Percentiles rank a stretch among this genome's conserved stretches.
These are phyloP conservation scores for Drosophila takahashii DNA, from an alignment of 1,140 invertebrate species.

Conservation along the genomic window DNA sequence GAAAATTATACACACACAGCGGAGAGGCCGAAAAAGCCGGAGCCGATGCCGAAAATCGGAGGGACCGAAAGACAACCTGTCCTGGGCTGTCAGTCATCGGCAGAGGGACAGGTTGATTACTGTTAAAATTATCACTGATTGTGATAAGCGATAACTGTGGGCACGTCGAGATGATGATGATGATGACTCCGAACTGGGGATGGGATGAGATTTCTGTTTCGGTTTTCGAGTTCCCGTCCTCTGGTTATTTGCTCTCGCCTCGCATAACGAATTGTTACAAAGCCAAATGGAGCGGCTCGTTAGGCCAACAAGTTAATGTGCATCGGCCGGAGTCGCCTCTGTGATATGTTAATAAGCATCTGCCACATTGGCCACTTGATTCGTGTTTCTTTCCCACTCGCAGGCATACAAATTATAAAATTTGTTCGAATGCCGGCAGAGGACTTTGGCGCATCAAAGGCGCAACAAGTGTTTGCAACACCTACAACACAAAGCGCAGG, in stretches of 20 bases:
- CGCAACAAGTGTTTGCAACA: constrained; percentile 78
- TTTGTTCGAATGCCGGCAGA: constrained; percentile 37
- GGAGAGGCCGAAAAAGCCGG: constrained; percentile 49
- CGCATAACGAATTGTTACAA: constrained; percentile 81
- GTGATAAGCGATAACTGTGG: constrained; percentile 83
- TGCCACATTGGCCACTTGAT: constrained; percentile 71
- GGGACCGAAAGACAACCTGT: constrained; percentile 62
- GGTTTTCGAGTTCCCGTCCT: constrained; percentile 6
- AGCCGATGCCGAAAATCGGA: constrained; percentile 17
- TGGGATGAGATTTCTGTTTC: constrained; percentile 55
- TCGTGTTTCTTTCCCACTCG: constrained; percentile 21
- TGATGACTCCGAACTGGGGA: constrained; percentile 35
- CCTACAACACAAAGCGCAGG: constrained; percentile 63
- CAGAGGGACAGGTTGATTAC: constrained; percentile 81
- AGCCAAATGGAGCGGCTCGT: constrained; percentile 79
- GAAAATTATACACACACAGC: constrained; percentile 76
- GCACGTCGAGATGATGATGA: constrained; percentile 61
- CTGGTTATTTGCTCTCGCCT: constrained; percentile 27
- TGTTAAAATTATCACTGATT: constrained; percentile 84
- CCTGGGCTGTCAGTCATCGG: constrained; percentile 68
- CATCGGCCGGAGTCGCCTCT: constrained; percentile 47
- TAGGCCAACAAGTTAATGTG: constrained; percentile 82
- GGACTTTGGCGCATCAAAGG: constrained; percentile 48
- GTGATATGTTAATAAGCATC: constrained; percentile 82
- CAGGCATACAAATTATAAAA: constrained; percentile 68